Conservation (phyloP, 2,113 vertebrate genomes). For the Lasiurus cinereus region DNA sequence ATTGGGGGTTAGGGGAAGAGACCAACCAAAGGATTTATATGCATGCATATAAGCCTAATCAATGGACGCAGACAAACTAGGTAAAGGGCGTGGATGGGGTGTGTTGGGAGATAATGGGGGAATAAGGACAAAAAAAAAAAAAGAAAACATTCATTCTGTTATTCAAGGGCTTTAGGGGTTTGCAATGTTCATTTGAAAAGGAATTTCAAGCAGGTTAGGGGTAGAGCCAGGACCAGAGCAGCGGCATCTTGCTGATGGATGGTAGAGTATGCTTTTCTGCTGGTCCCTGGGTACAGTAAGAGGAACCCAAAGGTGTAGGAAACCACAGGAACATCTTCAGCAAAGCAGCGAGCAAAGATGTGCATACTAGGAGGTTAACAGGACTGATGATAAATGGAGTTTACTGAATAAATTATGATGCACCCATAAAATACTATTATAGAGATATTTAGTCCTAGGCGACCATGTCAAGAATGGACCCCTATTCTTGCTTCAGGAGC, state of each 20-base stretch:
- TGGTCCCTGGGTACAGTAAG: too few species aligned
- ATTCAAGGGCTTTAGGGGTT: background rate
- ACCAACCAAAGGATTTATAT: too few species aligned
- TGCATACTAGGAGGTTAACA: background rate
- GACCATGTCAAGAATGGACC: background rate
- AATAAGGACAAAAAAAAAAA: too few species aligned
- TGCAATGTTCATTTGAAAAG: background rate
- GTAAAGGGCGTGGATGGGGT: too few species aligned
- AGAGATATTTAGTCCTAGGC: background rate
- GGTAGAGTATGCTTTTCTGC: background rate
- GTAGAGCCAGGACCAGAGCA: background rate
- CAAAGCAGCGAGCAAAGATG: background rate
- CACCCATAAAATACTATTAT: background rate
- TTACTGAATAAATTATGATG: slow-evolving; percentile 28
- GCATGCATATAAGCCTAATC: too few species aligned
- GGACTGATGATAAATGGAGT: background rate
- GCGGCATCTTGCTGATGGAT: background rate
- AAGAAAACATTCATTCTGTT: background rate
- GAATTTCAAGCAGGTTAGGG: background rate
- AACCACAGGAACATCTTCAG: background rate
- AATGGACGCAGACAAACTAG: too few species aligned
- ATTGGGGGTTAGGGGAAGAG: too few species aligned
- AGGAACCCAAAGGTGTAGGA: background rate
- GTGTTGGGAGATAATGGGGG: too few species aligned
- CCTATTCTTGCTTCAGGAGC: background rate